phyloP scores from a whole-genome alignment of 2,888 invertebrate species.

The Amaurobius ferox region DNA sequence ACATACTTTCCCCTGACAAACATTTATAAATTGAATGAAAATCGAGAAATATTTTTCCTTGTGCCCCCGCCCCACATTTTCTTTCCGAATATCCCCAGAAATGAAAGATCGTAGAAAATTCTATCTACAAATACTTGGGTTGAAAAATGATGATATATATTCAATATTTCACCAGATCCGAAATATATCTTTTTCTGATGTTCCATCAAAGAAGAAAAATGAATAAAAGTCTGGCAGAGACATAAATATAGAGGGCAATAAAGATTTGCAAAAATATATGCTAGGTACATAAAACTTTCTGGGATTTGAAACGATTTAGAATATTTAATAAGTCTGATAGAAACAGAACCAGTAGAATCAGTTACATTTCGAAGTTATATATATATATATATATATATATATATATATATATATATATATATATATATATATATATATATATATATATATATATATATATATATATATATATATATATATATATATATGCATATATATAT shows the following conservation, averaged over 20 bases:
- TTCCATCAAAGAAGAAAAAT: slow-evolving; percentile 4
- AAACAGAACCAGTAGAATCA: too few relatives aligned
- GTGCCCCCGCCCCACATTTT: background rate
- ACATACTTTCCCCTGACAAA: background rate
- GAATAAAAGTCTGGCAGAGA: background rate
- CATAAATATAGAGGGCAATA: slow-evolving; percentile 4
- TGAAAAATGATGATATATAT: slow-evolving; percentile 16
- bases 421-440: too few relatives aligned
- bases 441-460: too few relatives aligned
- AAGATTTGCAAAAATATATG: too few relatives aligned
- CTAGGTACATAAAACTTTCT: too few relatives aligned
- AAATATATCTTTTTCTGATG: slow-evolving; percentile 18
- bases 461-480: too few relatives aligned
- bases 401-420: too few relatives aligned
- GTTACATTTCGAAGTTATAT: too few relatives aligned
- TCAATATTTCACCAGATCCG: slow-evolving; percentile 2
- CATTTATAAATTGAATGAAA: slow-evolving; percentile 11
- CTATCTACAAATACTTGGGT: slow-evolving; percentile 4
- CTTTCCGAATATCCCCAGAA: background rate
- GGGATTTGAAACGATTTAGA: too few relatives aligned
- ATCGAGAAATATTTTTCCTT: background rate
- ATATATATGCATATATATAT: too few relatives aligned
- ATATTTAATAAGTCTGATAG: too few relatives aligned
- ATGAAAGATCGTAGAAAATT: slow-evolving; percentile 5
- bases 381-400: too few relatives aligned